Evolutionary conservation across 2,797 vertebrate genomes (phyloP).

Genomic region (Aeoliscus strigatus): DNA sequence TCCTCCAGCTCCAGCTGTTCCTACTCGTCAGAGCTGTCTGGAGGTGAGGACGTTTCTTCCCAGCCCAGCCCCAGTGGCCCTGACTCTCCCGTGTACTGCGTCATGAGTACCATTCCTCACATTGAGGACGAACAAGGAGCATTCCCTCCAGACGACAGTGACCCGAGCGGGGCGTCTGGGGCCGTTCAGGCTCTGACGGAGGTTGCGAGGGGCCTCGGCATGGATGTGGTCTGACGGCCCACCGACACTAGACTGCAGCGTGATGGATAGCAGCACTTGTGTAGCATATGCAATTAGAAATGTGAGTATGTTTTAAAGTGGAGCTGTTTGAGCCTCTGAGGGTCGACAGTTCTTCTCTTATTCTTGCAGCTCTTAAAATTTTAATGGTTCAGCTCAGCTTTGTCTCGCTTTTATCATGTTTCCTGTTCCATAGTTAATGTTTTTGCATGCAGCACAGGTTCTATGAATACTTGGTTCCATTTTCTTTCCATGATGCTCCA

Average conservation of each 20-base stretch:
- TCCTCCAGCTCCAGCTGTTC: slow-evolving; percentile 70
- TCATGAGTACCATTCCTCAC: slow-evolving; percentile 73
- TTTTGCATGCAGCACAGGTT: slow-evolving; percentile 3
- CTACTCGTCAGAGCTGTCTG: slow-evolving; percentile 58
- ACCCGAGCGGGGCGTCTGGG: slow-evolving; percentile 53
- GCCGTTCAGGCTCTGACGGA: slow-evolving; percentile 75
- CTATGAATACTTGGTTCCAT: neutral
- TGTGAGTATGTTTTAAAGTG: neutral
- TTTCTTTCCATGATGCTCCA: slow-evolving; percentile 1
- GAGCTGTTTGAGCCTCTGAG: neutral
- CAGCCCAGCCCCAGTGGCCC: slow-evolving; percentile 54
- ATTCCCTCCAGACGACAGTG: slow-evolving; percentile 39
- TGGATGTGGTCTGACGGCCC: slow-evolving; percentile 74
- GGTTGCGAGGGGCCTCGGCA: slow-evolving; percentile 78
- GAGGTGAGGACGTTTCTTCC: slow-evolving; percentile 46
- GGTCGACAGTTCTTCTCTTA: neutral
- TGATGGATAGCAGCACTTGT: neutral
- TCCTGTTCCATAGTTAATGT: neutral
- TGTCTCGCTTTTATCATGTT: neutral
- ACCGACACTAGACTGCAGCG: neutral
- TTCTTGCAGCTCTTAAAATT: slow-evolving; percentile 1
- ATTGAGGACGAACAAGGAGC: slow-evolving; percentile 57
- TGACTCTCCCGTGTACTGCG: slow-evolving; percentile 71
- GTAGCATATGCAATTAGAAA: slow-evolving; percentile 3
- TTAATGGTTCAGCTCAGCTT: slow-evolving; percentile 4